These are phyloP conservation scores for Drosophila ananassae DNA, from an alignment of 1,140 invertebrate genomes.

Conservation along the genomic window DNA sequence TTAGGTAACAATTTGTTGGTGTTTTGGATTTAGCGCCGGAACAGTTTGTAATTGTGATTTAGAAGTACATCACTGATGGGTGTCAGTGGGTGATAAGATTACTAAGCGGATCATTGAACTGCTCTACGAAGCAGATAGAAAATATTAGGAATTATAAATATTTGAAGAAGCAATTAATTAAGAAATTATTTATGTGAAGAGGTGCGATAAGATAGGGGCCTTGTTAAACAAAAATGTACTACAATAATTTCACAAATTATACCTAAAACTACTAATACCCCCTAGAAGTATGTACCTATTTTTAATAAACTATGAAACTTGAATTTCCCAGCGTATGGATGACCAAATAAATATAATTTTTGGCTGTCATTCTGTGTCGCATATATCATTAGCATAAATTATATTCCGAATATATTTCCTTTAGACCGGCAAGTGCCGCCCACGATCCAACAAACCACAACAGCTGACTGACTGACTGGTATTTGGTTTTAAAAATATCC, in stretches of 20 bases:
- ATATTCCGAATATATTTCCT: slow-evolving; percentile 10
- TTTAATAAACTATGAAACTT: neutral
- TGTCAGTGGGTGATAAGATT: slow-evolving; percentile 43
- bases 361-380: slow-evolving; percentile 37
- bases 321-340: neutral
- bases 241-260: neutral
- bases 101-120: slow-evolving; percentile 41
- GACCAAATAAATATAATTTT: slow-evolving; percentile 10
- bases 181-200: neutral
- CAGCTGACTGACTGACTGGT: slow-evolving; percentile 65
- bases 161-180: slow-evolving; percentile 38
- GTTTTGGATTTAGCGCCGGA: slow-evolving; percentile 27
- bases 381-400: slow-evolving; percentile 50
- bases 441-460: slow-evolving; percentile 58
- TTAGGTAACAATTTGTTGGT: slow-evolving; percentile 38
- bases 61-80: slow-evolving; percentile 22
- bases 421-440: slow-evolving; percentile 49
- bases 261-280: too few relatives aligned
- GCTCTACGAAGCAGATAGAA: slow-evolving; percentile 16
- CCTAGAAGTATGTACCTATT: too few relatives aligned
- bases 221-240: neutral
- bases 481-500: slow-evolving; percentile 62
- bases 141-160: slow-evolving; percentile 9
- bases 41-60: slow-evolving; percentile 38
- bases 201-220: slow-evolving; percentile 15